Conservation (phyloP, 2,797 vertebrate genomes). For the Microctenopoma lineatum region DNA sequence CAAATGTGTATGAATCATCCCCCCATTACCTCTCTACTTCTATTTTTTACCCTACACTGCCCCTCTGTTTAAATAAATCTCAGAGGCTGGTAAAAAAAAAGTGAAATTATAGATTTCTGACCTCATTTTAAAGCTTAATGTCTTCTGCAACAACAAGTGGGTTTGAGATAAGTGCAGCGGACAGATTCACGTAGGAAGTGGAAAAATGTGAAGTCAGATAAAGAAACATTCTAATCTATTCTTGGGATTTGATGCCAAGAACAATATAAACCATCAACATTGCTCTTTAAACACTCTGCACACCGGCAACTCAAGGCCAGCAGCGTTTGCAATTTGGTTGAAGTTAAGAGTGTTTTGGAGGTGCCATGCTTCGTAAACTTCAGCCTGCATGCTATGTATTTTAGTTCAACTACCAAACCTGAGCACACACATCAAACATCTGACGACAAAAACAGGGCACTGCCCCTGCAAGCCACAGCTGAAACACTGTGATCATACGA, state of each 20-base stretch:
- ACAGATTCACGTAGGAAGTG: not conserved
- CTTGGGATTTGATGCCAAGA: not conserved
- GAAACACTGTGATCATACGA: constrained; percentile 69
- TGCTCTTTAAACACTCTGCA: not conserved
- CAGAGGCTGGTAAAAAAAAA: too few species aligned
- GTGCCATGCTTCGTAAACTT: constrained; percentile 15
- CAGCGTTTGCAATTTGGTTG: constrained; percentile 19
- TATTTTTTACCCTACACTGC: not conserved
- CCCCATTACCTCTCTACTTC: not conserved
- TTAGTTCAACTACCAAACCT: constrained; percentile 37
- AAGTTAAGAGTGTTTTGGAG: constrained; percentile 16
- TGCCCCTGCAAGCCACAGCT: constrained; percentile 51
- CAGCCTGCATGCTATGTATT: constrained; percentile 10
- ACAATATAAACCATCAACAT: not conserved
- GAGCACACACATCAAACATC: constrained; percentile 45
- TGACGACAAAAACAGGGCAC: constrained; percentile 54
- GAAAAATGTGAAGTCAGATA: not conserved
- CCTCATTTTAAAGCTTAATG: not conserved
- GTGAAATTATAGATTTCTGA: constrained; percentile 1
- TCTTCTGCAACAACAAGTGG: not conserved
- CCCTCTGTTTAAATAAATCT: not conserved
- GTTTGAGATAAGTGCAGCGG: not conserved
- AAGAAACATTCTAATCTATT: not conserved
- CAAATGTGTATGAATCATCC: not conserved
- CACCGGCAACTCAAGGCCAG: constrained; percentile 1